Evolutionary conservation across 2,797 vertebrate species (phyloP), one percentile per base, ranked within the genome.

Genomic region (Phrynocephalus guinanensis): DNA sequence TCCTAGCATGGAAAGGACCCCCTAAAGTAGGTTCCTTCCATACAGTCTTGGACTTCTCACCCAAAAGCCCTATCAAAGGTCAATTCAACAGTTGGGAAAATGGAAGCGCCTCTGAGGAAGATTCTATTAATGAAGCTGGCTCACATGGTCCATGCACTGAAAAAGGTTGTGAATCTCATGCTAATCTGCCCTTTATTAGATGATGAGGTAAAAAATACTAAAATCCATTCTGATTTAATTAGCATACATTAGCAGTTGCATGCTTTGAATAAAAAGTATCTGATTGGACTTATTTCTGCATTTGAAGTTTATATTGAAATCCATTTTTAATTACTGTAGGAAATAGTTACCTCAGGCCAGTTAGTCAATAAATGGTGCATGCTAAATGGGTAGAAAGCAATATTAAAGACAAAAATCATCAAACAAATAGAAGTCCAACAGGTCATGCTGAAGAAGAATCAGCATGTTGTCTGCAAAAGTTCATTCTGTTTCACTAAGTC

Each of bases 211-310:
- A 80, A 80, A 44, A 63, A 63, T 80, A 33, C 2, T 48, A 28
- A 91, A 86, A 83, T 82, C 85, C 5, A 72, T 56, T 60, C 82
- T 67, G 87, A 18, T 78, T 60, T 84, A 75, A 82, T 60, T 88
- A 38, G n/a, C 38, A 72, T 56, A 50, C 60, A 30, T 79, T 79
- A 56, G 6, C 50, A 56, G 50, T 79, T 79, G 16, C 30, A 10
- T 60, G 52, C 18, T 56, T 20, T 80, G 78, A 63, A 80, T 80
- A 80, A 80, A 63, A 60, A 63, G 28, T 18, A 56, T 80, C 56
- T 80, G 78, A 63, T 80, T 80, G 78, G 20, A 15, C 56, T 63
- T 24, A 80, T 80, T 80, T 80, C 16, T 80, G 50, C 78, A 63
- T 60, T 80, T 80, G n/a, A 63, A 80, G 56, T 80, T 80, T 80